These are phyloP conservation scores for Bombus vancouverensis DNA, from an alignment of 1,140 invertebrate species.

Conservation along the genomic window DNA sequence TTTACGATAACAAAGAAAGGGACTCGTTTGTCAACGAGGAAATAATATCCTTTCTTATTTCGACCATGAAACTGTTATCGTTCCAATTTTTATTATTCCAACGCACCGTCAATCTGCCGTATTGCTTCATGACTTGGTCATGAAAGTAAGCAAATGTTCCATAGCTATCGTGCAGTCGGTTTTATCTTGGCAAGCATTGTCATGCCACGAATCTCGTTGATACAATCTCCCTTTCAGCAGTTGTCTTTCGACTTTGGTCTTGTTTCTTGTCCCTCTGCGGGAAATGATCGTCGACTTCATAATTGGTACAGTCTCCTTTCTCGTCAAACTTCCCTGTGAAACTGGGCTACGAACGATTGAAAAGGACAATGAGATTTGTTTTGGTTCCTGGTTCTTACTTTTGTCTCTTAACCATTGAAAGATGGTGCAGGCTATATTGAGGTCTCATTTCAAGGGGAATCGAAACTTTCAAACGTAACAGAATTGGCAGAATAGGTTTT, in stretches of 20 bases:
- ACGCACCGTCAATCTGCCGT: not conserved
- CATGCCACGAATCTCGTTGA: not conserved
- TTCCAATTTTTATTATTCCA: not conserved
- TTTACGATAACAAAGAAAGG: not conserved
- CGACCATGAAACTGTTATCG: not conserved
- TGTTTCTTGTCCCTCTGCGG: not conserved
- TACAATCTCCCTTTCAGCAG: conserved; percentile 21
- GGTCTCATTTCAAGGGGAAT: too few relatives aligned
- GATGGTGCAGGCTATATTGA: too few relatives aligned
- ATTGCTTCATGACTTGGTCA: too few relatives aligned
- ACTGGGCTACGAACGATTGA: not conserved
- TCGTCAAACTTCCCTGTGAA: not conserved
- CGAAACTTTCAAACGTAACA: too few relatives aligned
- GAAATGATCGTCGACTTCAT: not conserved
- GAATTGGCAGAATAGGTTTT: too few relatives aligned
- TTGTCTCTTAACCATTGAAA: too few relatives aligned
- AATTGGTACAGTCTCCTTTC: not conserved
- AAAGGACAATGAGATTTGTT: conserved; percentile 4
- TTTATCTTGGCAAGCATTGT: too few relatives aligned
- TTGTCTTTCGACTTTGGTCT: not conserved
- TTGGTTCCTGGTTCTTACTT: not conserved
- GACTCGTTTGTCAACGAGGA: not conserved
- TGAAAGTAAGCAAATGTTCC: too few relatives aligned
- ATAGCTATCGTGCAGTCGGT: too few relatives aligned
- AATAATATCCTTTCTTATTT: not conserved